Base-by-base conservation (phyloP, 2,797 vertebrate genomes). In the Aphelocoma californica region DNA sequence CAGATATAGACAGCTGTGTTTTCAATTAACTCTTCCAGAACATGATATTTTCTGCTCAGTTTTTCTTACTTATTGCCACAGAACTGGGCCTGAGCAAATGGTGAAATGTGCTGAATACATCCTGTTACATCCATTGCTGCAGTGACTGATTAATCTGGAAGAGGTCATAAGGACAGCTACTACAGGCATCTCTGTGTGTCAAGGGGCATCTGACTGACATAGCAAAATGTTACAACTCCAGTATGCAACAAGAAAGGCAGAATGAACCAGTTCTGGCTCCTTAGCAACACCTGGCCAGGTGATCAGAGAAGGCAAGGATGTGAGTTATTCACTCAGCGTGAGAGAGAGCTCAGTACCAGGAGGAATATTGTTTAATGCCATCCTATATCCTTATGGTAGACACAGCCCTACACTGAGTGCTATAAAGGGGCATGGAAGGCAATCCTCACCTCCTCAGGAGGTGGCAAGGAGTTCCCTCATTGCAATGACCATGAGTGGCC, bases 401-500 rank as follows among this genome's bases (percentile, higher is more conserved):
- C 34, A 71, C 5, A 29, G 32, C 18, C 38, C 47, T 61, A 50
- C 6, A 50, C 14, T 18, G 26, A 51, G 6, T 13, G 24, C 66
- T 88, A 40, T 17, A 66, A 73, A 64, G 38, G 50, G 7, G 73
- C 3, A 53, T 7, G 8, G 83, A 73, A 34, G 42, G 40, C 38
- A 90, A 11, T 1, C 1, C 18, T 16, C 6, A 0, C 6, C 15
- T 36, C 10, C 13, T 9, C 5, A 17, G 11, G 19, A 50, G 15
- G 42, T 73, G 40, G 25, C 62, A 47, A 31, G 23, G 18, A 18
- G 7, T 47, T 83, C 18, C 51, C 53, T 71, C 38, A 48, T 18
- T 11, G 23, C 36, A 51, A 1, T 6, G 12, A 32, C 51, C 20
- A 10, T 0, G 7, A 71, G n/a, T 72, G 36, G 42, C 56, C n/a